Evolutionary conservation across 2,113 vertebrate species (phyloP).

Genomic region (Leptobrachium ailaonicum): DNA sequence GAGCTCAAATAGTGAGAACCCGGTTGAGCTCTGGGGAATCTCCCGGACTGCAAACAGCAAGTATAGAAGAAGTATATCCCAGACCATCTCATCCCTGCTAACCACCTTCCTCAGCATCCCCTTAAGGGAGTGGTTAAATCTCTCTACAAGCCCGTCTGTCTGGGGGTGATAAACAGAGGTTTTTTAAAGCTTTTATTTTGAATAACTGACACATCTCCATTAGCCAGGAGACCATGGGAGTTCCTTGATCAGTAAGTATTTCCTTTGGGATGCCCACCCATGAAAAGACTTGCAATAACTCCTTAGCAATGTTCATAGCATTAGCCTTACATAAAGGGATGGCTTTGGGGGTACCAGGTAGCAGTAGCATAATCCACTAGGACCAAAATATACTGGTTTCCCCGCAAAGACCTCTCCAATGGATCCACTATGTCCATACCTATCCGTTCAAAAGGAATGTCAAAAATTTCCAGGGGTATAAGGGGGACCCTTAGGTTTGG

Average conservation of each 20-base stretch:
- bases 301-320: too few species aligned
- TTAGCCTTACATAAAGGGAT: too few species aligned
- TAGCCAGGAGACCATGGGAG: neutral
- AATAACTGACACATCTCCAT: neutral
- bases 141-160: neutral
- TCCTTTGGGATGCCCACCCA: too few species aligned
- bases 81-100: neutral
- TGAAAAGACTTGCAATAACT: neutral
- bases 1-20: neutral
- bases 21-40: neutral
- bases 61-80: neutral
- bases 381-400: neutral
- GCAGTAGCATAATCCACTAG: too few species aligned
- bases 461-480: neutral
- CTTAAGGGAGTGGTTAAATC: neutral
- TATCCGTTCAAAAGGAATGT: neutral
- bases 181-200: neutral
- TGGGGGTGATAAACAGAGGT: neutral
- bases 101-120: neutral
- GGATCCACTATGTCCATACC: neutral
- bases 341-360: too few species aligned
- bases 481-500: neutral
- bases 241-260: too few species aligned
- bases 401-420: neutral
- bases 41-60: neutral